Percentiles rank a stretch among this genome's conserved stretches.
Evolutionary conservation across 2,888 invertebrate genomes (phyloP).

Genomic region (Oligia latruncula): DNA sequence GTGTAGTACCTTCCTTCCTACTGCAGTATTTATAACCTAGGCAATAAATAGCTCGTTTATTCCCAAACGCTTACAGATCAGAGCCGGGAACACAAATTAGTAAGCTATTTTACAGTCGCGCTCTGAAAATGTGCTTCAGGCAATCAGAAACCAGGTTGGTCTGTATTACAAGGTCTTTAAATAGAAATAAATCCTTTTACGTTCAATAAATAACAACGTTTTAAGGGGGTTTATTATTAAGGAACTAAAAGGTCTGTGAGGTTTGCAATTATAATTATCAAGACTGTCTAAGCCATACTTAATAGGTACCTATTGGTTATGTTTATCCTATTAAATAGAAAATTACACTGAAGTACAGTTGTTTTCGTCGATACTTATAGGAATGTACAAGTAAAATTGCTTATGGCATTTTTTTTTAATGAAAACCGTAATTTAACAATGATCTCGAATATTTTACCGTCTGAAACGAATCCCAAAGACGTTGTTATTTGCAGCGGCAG

Average conservation of each 20-base stretch:
- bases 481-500: too few relatives aligned
- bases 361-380: neutral
- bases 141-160: conserved; percentile 18
- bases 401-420: too few relatives aligned
- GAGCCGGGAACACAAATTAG: conserved; percentile 29
- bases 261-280: neutral
- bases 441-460: neutral
- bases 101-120: conserved; percentile 27
- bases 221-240: neutral
- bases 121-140: conserved; percentile 46
- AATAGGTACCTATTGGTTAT: neutral
- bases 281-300: neutral
- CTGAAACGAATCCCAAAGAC: neutral
- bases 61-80: conserved; percentile 20
- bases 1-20: neutral
- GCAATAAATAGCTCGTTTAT: conserved; percentile 39
- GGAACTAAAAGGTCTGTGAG: neutral
- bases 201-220: conserved; percentile 15
- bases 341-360: neutral
- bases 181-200: conserved; percentile 19
- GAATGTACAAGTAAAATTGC: neutral
- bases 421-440: neutral
- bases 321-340: neutral
- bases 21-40: neutral
- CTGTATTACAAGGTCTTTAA: conserved; percentile 31